Conservation (phyloP, 2,797 vertebrate species). For the Pempheris klunzingeri region DNA sequence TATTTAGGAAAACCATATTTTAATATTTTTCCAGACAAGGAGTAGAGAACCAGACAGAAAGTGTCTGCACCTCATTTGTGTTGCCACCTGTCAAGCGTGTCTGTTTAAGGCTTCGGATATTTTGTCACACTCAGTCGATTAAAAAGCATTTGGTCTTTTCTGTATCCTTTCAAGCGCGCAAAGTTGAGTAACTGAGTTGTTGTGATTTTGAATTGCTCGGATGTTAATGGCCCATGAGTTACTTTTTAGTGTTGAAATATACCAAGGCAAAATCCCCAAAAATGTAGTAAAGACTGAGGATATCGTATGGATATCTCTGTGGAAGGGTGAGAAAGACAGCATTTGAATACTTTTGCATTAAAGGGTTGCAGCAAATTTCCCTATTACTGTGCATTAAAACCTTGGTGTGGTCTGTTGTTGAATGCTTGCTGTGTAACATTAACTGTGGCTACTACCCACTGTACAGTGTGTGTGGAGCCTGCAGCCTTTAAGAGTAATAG, state of each 20-base stretch:
- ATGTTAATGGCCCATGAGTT: background rate
- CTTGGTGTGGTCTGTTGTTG: background rate
- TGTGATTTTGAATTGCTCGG: background rate
- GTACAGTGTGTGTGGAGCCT: background rate
- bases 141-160: background rate
- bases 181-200: background rate
- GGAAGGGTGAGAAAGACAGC: background rate
- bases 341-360: background rate
- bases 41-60: conserved; percentile 14
- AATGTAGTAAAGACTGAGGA: conserved; percentile 1
- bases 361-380: background rate
- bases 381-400: background rate
- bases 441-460: too few relatives aligned
- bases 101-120: background rate
- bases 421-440: too few relatives aligned
- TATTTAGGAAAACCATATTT: background rate
- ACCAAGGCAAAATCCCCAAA: background rate
- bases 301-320: background rate
- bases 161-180: background rate
- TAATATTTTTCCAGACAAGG: background rate
- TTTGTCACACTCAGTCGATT: background rate
- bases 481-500: conserved; percentile 12
- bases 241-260: background rate
- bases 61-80: conserved; percentile 11
- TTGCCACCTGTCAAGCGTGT: background rate